Base-by-base conservation (phyloP, 92 coral and sea anemone species). In the Chrysogorgia sp. region DNA sequence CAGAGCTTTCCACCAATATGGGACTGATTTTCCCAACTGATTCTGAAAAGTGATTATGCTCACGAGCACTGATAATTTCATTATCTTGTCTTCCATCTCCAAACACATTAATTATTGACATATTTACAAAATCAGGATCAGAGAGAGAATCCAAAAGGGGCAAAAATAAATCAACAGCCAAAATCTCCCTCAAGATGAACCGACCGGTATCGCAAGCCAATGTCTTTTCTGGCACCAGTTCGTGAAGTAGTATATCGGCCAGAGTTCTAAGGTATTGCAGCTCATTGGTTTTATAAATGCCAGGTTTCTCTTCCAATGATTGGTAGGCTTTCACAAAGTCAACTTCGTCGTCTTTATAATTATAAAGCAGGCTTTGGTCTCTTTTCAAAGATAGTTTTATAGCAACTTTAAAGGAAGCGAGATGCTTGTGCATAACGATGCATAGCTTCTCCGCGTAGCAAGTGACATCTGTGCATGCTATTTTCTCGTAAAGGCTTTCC, bases 181-280 rank as follows among this genome's bases (percentile, higher is more conserved):
- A 80, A 85, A 91, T 87, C 53, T 94, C 98, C 33, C 97, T 81
- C 60, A 94, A 72, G 82, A 94, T 91, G 71, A 94, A 94, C 58
- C 94, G 71, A n/a, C 98, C 98, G 19, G 90, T 60, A 64, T 91
- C 84, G 49, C 98, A 94, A 31, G 74, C 81, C 49, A 84, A 89
- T 9, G 88, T 84, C 23, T 87, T 85, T 34, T 84, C 48, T 9
- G 88, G 85, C 10, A 83, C 74, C 82, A 94, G 74, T 34, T 85
- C 82, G 13, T 79, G 86, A 1, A 94, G 81, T 7, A 94, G 79
- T n/a, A 91, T 79, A 75, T 94, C 94, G 0, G 87, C 84, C 7
- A 89, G 89, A 53, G 82, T 85, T 71, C 98, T 76, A 22, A 94
- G 84, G 79, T 94, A 94, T 81, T 80, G 86, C 20, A 94, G 82